Evolutionary conservation across 35 echinoderm and acorn worm genomes (phyloP).

Genomic region (Strongylocentrotus purpuratus): DNA sequence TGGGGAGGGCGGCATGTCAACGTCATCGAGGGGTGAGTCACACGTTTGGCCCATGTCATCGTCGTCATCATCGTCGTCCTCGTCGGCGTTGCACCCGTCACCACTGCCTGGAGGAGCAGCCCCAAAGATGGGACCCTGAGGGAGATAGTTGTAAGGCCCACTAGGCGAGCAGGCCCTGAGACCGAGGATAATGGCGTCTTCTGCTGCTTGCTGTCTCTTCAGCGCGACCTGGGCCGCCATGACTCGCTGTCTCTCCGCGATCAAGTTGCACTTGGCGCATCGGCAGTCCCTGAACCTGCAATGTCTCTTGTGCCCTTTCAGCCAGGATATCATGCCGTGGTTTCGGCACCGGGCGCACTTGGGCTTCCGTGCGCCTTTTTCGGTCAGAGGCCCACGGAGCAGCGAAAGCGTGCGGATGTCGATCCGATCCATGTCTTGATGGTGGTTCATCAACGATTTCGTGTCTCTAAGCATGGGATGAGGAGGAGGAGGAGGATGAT

Average conservation of each 20-base stretch:
- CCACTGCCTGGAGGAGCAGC: background rate
- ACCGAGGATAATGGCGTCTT: constrained; percentile 96
- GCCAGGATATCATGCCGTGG: constrained; percentile 98
- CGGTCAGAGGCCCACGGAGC: constrained; percentile 89
- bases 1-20: constrained; percentile 33
- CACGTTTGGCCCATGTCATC: constrained; percentile 28
- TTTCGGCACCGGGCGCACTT: constrained; percentile 98
- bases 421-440: constrained; percentile 66
- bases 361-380: constrained; percentile 95
- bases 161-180: constrained; percentile 93
- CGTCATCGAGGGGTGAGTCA: constrained; percentile 54
- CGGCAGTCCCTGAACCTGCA: constrained; percentile 95
- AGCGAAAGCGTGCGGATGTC: constrained; percentile 87
- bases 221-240: constrained; percentile 99
- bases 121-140: constrained; percentile 64
- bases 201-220: constrained; percentile 96
- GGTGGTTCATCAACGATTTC: constrained; percentile 6
- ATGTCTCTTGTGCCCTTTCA: constrained; percentile 97
- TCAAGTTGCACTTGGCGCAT: constrained; percentile 97
- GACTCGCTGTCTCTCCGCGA: constrained; percentile 94
- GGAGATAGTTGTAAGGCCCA: constrained; percentile 68
- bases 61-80: constrained; percentile 58
- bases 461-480: background rate
- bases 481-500: constrained; percentile 4
- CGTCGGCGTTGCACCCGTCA: constrained; percentile 10